Conservation (phyloP, 2,113 vertebrate species). For the Dasyprocta punctata region DNA sequence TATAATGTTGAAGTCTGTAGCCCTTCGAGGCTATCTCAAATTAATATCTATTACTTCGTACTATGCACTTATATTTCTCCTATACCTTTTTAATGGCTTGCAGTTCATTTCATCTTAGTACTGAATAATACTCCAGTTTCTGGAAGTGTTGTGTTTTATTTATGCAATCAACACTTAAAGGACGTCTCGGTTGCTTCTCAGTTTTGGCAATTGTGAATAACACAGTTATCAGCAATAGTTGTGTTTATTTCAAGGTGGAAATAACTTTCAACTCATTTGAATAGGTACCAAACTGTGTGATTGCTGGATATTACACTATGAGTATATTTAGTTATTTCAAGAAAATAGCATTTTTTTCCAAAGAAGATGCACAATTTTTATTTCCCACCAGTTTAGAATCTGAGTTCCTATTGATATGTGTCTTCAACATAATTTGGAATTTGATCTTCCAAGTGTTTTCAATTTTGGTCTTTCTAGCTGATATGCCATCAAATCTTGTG, state of each 20-base stretch:
- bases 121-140: background rate
- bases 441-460: background rate
- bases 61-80: background rate
- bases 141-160: background rate
- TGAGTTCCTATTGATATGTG: background rate
- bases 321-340: background rate
- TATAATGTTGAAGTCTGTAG: background rate
- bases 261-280: background rate
- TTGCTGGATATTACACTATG: background rate
- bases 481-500: background rate
- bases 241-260: background rate
- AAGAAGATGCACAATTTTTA: background rate
- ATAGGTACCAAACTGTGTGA: background rate
- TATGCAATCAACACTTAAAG: background rate
- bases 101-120: background rate
- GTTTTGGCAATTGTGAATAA: background rate
- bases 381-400: background rate
- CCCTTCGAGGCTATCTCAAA: background rate
- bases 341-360: background rate
- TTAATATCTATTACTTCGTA: background rate
- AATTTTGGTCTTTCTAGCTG: background rate
- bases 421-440: background rate
- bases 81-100: background rate
- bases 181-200: background rate
- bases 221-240: background rate